Evolutionary conservation across 1,140 invertebrate genomes (phyloP).

Genomic region (Lepidurus packardi): DNA sequence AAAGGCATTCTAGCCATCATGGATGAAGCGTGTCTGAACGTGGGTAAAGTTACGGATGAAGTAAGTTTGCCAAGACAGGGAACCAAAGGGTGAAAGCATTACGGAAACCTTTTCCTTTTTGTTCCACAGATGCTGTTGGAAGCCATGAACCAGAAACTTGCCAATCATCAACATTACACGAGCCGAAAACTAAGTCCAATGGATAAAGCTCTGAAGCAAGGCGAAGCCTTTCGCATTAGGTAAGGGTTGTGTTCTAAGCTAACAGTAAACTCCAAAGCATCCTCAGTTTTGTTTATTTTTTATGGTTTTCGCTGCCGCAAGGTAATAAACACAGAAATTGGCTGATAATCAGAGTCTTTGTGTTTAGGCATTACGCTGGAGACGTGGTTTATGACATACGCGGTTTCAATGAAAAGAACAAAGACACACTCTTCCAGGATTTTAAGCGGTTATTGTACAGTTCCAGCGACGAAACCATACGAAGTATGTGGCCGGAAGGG

Average conservation of each 20-base stretch:
- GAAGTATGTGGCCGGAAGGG: slow-evolving; percentile 92
- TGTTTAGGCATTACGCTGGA: slow-evolving; percentile 81
- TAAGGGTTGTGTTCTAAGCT: slow-evolving; percentile 40
- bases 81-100: slow-evolving; percentile 23
- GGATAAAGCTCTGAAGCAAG: slow-evolving; percentile 73
- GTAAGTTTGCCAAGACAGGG: slow-evolving; percentile 42
- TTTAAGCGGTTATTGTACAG: slow-evolving; percentile 85
- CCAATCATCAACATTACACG: slow-evolving; percentile 78
- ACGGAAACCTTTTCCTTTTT: slow-evolving; percentile 37
- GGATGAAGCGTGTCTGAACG: slow-evolving; percentile 90
- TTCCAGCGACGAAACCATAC: slow-evolving; percentile 67
- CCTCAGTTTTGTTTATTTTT: slow-evolving; percentile 4
- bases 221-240: slow-evolving; percentile 75
- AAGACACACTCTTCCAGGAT: slow-evolving; percentile 90
- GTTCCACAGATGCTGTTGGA: slow-evolving; percentile 68
- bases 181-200: slow-evolving; percentile 74
- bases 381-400: slow-evolving; percentile 85
- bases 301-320: not conserved
- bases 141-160: slow-evolving; percentile 86
- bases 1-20: slow-evolving; percentile 87
- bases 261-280: not conserved
- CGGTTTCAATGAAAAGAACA: slow-evolving; percentile 94
- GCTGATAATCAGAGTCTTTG: slow-evolving; percentile 39
- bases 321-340: not conserved
- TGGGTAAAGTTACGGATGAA: slow-evolving; percentile 85